Base-by-base conservation (phyloP, 2,888 invertebrate species). In the Labia minor region DNA sequence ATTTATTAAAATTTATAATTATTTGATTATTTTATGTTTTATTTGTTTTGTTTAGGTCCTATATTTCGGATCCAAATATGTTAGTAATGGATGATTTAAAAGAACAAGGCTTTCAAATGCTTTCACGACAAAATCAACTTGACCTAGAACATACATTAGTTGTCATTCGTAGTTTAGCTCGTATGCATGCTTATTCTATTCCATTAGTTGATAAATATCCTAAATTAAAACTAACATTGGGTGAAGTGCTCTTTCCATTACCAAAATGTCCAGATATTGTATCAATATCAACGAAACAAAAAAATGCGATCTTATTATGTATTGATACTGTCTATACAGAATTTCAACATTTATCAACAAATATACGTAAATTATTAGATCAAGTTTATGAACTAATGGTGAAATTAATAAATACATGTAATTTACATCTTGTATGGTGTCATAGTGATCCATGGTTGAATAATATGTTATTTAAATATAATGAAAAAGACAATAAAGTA, bases 371-470 rank as follows among this genome's bases (percentile, higher is more conserved):
- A 1, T 2, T 67, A 2, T 33, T 61, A 8, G 64, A 66, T 19
- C 20, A n/a, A 4, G 21, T 16, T 11, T 19, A 63, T 1, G 64
- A 21, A 11, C 2, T 6, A 16, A 19, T 67, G 14, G 18, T 21
- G 10, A 21, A 66, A 37, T 1, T 64, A 14, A 19, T 68, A 3
- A 65, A 62, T 11, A 26, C 61, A 4, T 65, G 63, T n/a, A 21
- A 66, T 10, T 63, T 62, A 6, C 14, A 19, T 1, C 68, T 70
- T 49, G 68, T 69, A 1, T 64, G 69, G 21, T 66, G 64, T 18
- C 70, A 70, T 33, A 69, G 70, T 1, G 70, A 70, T 61, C 68
- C 49, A 20, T 70, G 69, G 69, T 49, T 70, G 2, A 69, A 69
- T 64, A 70, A 70, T 37, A 68, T 70, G 26, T 61, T 70, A 21